A percentile compares a stretch with the other conserved stretches of the same genome.
These are phyloP conservation scores for Hippocampus guttulatus DNA, from an alignment of 2,113 vertebrate species.

Conservation along the genomic window DNA sequence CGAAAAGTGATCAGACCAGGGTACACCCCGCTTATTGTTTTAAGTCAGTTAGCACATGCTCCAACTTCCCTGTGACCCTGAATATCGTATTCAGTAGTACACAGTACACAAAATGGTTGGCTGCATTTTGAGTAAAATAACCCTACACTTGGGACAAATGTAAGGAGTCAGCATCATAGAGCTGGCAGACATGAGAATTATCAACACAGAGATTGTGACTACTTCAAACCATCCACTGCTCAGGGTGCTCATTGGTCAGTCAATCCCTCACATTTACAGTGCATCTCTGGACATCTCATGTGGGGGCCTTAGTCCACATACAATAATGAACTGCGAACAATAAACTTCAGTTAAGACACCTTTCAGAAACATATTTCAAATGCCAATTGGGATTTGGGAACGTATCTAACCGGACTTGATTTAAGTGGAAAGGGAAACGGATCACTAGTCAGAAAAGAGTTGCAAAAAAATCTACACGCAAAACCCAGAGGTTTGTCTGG, in stretches of 20 bases:
- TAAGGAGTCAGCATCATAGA: neutral
- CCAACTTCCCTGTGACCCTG: neutral
- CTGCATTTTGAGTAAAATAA: neutral
- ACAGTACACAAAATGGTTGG: neutral
- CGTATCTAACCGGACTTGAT: constrained; percentile 27
- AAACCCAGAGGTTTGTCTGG: constrained; percentile 50
- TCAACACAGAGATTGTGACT: neutral
- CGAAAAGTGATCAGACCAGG: neutral
- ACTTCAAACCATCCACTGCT: neutral
- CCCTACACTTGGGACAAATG: neutral
- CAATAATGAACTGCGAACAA: neutral
- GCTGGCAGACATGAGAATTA: neutral
- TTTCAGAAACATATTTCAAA: neutral
- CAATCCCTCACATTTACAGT: neutral
- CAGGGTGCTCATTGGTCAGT: neutral
- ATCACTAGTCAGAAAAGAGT: constrained; percentile 32
- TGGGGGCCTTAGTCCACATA: neutral
- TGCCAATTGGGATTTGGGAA: constrained; percentile 19
- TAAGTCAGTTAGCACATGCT: neutral
- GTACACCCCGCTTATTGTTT: neutral
- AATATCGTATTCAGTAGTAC: too few relatives aligned
- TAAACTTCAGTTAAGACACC: neutral
- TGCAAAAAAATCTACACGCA: constrained; percentile 41
- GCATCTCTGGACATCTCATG: neutral
- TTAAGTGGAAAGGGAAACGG: constrained; percentile 38